Percentiles rank a stretch among this genome's conserved stretches.
Conservation (phyloP, 2,113 vertebrate species). For the Sphaerodactylus townsendi region DNA sequence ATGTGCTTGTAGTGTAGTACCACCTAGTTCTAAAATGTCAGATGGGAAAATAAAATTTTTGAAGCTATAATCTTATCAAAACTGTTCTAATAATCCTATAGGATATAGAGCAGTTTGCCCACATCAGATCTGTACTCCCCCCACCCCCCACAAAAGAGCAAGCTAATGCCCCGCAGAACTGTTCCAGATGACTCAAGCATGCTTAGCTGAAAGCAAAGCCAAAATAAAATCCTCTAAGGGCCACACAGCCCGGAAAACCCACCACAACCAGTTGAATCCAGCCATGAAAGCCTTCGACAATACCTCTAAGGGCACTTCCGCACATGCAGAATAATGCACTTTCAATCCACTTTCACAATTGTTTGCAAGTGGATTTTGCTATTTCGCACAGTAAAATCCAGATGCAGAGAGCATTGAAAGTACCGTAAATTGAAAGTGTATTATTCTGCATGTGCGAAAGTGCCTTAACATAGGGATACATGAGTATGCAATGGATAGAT, state of each 20-base stretch:
- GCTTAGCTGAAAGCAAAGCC: background rate
- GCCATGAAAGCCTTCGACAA: no score
- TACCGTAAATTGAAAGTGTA: no score
- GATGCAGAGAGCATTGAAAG: no score
- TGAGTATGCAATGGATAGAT: background rate
- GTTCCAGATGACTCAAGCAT: background rate
- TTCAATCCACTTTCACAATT: no score
- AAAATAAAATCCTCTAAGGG: background rate
- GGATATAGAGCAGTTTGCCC: background rate
- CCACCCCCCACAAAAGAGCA: background rate
- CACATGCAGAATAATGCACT: no score
- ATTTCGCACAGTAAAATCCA: no score
- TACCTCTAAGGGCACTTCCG: no score
- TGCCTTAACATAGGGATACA: background rate
- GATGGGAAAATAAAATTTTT: slow-evolving; percentile 9
- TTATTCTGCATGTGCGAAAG: no score
- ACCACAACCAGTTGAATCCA: no score
- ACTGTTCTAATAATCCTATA: background rate
- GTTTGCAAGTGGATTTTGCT: no score
- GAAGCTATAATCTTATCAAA: slow-evolving; percentile 15
- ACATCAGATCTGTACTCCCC: background rate
- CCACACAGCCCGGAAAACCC: no score
- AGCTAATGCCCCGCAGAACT: background rate
- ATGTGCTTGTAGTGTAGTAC: slow-evolving; percentile 46
- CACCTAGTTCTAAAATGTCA: slow-evolving; percentile 12